Percentiles rank a stretch among this genome's conserved stretches.
These are phyloP conservation scores for Melanostigma gelatinosum DNA, from an alignment of 2,113 vertebrate species.

Conservation along the genomic window DNA sequence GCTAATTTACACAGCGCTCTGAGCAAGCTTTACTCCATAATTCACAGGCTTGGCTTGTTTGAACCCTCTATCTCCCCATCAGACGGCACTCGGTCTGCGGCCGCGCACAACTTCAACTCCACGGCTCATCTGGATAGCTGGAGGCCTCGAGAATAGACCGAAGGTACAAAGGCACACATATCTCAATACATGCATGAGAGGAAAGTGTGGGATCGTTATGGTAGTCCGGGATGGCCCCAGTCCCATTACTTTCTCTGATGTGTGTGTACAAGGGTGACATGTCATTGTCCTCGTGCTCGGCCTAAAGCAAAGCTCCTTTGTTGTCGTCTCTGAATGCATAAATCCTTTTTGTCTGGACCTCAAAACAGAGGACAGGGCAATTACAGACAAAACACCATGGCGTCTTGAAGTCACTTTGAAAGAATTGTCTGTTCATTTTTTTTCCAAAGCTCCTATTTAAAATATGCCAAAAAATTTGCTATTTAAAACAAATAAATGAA, in stretches of 20 bases:
- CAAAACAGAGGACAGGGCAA: constrained; percentile 68
- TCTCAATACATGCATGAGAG: constrained; percentile 74
- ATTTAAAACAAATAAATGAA: neutral
- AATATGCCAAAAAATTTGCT: constrained; percentile 1
- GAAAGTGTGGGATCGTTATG: constrained; percentile 77
- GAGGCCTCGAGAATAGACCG: constrained; percentile 81
- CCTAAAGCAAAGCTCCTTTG: constrained; percentile 75
- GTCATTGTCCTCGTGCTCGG: constrained; percentile 73
- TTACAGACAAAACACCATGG: constrained; percentile 54
- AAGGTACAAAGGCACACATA: constrained; percentile 82
- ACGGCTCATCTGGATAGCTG: constrained; percentile 76
- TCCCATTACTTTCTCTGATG: constrained; percentile 75
- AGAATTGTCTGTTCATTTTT: constrained; percentile 23
- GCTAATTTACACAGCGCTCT: constrained; percentile 83
- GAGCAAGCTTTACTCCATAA: constrained; percentile 80
- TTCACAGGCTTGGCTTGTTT: constrained; percentile 81
- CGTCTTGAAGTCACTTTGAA: constrained; percentile 35
- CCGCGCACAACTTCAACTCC: constrained; percentile 62
- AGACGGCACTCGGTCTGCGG: constrained; percentile 74
- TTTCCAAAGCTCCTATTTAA: neutral
- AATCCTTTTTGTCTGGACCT: constrained; percentile 70
- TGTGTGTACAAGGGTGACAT: constrained; percentile 67
- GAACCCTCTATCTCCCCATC: constrained; percentile 76
- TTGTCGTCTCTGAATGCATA: constrained; percentile 69
- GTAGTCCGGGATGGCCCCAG: constrained; percentile 51